Conservation (phyloP, 2,888 invertebrate genomes). For the Conops quadrifasciatus region DNA sequence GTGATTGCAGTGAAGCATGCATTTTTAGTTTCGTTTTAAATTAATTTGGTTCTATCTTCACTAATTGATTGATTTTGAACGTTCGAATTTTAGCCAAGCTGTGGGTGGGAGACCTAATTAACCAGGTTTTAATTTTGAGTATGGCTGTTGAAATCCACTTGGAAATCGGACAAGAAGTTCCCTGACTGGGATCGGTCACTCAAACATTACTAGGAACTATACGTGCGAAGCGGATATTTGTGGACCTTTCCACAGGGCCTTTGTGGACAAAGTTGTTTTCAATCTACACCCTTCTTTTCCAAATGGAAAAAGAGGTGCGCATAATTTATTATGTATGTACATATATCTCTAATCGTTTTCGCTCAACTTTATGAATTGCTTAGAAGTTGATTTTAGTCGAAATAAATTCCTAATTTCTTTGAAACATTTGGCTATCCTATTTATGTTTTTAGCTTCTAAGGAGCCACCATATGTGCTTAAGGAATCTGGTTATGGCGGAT, state of each 20-base stretch:
- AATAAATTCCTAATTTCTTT: too few species aligned
- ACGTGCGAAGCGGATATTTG: constrained; percentile 87
- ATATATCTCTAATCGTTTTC: not conserved
- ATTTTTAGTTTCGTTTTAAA: constrained; percentile 19
- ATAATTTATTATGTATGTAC: too few species aligned
- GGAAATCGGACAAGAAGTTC: constrained; percentile 88
- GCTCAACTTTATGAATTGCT: too few species aligned
- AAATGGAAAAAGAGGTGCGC: constrained; percentile 86
- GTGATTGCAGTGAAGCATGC: constrained; percentile 29
- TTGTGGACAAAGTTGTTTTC: constrained; percentile 93
- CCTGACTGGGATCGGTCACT: constrained; percentile 84
- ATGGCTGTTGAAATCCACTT: constrained; percentile 83
- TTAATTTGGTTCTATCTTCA: not conserved
- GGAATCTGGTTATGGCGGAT: constrained; percentile 97
- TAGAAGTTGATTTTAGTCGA: not conserved
- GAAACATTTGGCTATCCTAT: not conserved
- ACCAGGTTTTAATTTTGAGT: not conserved
- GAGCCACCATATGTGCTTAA: constrained; percentile 90
- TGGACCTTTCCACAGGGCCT: too few species aligned
- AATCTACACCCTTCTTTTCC: constrained; percentile 90
- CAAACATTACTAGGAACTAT: constrained; percentile 98
- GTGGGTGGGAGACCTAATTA: not conserved
- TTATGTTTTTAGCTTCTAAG: constrained; percentile 77
- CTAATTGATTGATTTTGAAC: constrained; percentile 6
- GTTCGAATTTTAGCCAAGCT: constrained; percentile 22